Percentiles rank a stretch among this genome's conserved stretches.
These are phyloP conservation scores for Phortica okadai DNA, from an alignment of 2,888 invertebrate species.

Conservation along the genomic window DNA sequence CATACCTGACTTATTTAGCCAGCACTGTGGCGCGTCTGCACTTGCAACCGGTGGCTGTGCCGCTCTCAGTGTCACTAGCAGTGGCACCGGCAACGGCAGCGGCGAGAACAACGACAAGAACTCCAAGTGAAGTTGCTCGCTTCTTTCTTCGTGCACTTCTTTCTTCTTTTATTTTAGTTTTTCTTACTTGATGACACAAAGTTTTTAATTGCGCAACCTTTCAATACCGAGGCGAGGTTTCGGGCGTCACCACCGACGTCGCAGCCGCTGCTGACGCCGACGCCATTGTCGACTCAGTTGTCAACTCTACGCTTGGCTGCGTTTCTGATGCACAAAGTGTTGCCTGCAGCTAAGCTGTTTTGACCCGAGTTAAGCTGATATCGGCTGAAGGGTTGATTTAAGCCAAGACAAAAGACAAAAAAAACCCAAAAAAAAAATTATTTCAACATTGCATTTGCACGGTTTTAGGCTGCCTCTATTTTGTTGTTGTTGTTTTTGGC, in stretches of 20 bases:
- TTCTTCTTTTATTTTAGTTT: not conserved
- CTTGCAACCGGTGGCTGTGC: no score
- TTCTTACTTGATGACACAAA: conserved; percentile 11
- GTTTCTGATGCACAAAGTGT: conserved; percentile 35
- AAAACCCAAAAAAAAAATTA: not conserved
- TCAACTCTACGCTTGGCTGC: conserved; percentile 39
- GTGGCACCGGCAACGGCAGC: no score
- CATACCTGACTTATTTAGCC: conserved; percentile 16
- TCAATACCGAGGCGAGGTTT: not conserved
- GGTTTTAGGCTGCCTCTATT: not conserved
- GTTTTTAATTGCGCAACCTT: conserved; percentile 36
- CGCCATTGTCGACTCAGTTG: conserved; percentile 19
- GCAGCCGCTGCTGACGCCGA: no score
- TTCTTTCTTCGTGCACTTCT: not conserved
- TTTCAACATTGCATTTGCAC: not conserved
- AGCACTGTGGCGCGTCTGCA: not conserved
- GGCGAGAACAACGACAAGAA: no score
- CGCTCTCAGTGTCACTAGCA: no score
- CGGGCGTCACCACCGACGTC: not conserved
- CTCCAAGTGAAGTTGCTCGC: no score
- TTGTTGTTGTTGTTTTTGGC: not conserved
- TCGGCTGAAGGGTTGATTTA: not conserved
- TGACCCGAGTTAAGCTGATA: not conserved
- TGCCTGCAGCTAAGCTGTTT: conserved; percentile 15
- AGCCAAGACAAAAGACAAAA: not conserved